These are phyloP conservation scores for Misgurnus mizolepis DNA, from an alignment of 2,113 vertebrate species.

Conservation along the genomic window DNA sequence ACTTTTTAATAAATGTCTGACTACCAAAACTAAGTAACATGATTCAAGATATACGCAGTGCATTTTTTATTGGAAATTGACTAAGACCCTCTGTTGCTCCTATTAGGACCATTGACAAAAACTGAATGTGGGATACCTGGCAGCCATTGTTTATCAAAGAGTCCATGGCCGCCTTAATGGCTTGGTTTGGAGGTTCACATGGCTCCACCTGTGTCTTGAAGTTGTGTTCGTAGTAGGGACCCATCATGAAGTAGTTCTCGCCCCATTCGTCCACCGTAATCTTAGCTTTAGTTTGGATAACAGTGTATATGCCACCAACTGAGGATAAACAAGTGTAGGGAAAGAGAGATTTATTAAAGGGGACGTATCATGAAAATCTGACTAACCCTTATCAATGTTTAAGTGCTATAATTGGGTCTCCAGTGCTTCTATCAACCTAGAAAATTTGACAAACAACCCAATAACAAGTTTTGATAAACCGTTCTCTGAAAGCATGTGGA, in stretches of 20 bases:
- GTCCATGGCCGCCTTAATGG: slow-evolving; percentile 84
- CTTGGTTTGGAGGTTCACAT: slow-evolving; percentile 79
- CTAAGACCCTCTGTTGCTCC: neutral
- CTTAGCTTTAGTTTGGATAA: slow-evolving; percentile 97
- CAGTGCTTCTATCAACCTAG: too few relatives aligned
- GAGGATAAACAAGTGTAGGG: slow-evolving; percentile 18
- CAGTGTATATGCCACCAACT: slow-evolving; percentile 98
- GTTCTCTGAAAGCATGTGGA: too few relatives aligned
- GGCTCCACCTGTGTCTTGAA: slow-evolving; percentile 93
- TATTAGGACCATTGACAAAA: neutral
- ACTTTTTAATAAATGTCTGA: too few relatives aligned
- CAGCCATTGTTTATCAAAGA: slow-evolving; percentile 83
- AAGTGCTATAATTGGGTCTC: too few relatives aligned
- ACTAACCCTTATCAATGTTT: too few relatives aligned
- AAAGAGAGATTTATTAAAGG: neutral
- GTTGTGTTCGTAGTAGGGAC: slow-evolving; percentile 93
- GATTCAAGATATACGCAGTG: too few relatives aligned
- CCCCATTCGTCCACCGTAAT: slow-evolving; percentile 94
- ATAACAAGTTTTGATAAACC: too few relatives aligned
- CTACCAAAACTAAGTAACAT: too few relatives aligned
- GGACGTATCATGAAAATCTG: too few relatives aligned
- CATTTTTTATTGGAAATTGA: neutral
- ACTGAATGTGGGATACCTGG: slow-evolving; percentile 76
- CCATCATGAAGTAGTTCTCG: slow-evolving; percentile 92
- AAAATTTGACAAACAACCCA: too few relatives aligned